Conservation (phyloP, 2,888 invertebrate genomes). For the Eupithecia centaureata region DNA sequence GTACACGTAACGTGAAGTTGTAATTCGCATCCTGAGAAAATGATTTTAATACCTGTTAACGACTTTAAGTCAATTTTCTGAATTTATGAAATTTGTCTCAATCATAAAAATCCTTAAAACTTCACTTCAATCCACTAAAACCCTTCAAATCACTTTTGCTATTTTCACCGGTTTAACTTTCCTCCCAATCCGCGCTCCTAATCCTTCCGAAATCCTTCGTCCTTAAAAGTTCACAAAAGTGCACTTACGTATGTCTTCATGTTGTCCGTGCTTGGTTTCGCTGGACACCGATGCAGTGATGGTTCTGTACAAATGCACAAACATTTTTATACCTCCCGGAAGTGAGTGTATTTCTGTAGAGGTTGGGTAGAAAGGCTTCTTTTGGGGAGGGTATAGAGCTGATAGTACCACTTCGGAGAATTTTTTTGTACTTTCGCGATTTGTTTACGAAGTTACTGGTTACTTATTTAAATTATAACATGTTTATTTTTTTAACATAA, state of each 20-base stretch:
- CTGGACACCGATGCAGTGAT: constrained; percentile 66
- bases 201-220: not conserved
- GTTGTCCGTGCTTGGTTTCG: constrained; percentile 63
- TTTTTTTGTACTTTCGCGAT: not conserved
- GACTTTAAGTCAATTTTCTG: no score
- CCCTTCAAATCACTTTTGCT: not conserved
- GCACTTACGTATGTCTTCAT: constrained; percentile 80
- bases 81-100: no score
- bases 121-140: not conserved
- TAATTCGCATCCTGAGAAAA: no score
- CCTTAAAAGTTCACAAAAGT: constrained; percentile 24
- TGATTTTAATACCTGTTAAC: no score
- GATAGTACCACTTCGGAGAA: constrained; percentile 46
- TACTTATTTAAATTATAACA: no score
- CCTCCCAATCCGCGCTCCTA: not conserved
- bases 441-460: not conserved
- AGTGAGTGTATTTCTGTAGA: constrained; percentile 68
- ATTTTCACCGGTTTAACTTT: not conserved
- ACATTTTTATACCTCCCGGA: constrained; percentile 78
- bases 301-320: constrained; percentile 64
- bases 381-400: constrained; percentile 56
- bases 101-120: not conserved
- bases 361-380: constrained; percentile 69
- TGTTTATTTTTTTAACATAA: no score
- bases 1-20: no score